Percentiles rank a stretch among this genome's conserved stretches.
phyloP scores from a whole-genome alignment of 2,888 invertebrate species.

The Spicauda simplicius region DNA sequence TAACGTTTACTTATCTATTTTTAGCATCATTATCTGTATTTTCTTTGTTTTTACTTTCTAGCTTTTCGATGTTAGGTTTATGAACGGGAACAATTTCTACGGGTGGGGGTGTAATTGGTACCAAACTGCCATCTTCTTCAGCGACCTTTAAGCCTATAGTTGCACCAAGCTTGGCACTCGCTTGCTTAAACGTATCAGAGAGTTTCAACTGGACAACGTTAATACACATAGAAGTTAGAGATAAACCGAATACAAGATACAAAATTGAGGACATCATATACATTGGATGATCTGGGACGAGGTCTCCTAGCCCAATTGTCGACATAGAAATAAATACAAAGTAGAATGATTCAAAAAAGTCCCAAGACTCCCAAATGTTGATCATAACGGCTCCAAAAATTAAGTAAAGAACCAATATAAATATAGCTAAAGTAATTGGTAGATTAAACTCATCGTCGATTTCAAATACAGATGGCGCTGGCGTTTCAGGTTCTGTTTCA shows the following conservation, averaged over 20 bases:
- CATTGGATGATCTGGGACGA: slow-evolving; percentile 94
- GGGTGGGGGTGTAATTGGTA: slow-evolving; percentile 73
- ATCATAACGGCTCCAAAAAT: slow-evolving; percentile 93
- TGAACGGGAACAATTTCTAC: slow-evolving; percentile 75
- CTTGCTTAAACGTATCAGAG: slow-evolving; percentile 92
- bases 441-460: slow-evolving; percentile 97
- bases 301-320: slow-evolving; percentile 98
- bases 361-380: slow-evolving; percentile 92
- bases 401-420: slow-evolving; percentile 93
- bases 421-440: slow-evolving; percentile 94
- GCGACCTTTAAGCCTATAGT: slow-evolving; percentile 91
- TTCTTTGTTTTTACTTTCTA: slow-evolving; percentile 58
- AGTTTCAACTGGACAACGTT: slow-evolving; percentile 95
- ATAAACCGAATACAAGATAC: slow-evolving; percentile 96
- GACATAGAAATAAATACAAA: slow-evolving; percentile 99
- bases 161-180: slow-evolving; percentile 93
- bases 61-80: slow-evolving; percentile 57
- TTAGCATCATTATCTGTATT: slow-evolving; percentile 55
- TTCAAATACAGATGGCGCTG: slow-evolving; percentile 90
- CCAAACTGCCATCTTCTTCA: slow-evolving; percentile 86
- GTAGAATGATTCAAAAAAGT: slow-evolving; percentile 97
- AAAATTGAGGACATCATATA: slow-evolving; percentile 96
- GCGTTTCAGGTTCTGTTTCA: slow-evolving; percentile 88
- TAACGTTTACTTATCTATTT: slow-evolving; percentile 57
- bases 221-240: slow-evolving; percentile 98